Evolutionary conservation across 1,140 invertebrate genomes (phyloP).

Genomic region (Cyrtorhinus lividipennis): DNA sequence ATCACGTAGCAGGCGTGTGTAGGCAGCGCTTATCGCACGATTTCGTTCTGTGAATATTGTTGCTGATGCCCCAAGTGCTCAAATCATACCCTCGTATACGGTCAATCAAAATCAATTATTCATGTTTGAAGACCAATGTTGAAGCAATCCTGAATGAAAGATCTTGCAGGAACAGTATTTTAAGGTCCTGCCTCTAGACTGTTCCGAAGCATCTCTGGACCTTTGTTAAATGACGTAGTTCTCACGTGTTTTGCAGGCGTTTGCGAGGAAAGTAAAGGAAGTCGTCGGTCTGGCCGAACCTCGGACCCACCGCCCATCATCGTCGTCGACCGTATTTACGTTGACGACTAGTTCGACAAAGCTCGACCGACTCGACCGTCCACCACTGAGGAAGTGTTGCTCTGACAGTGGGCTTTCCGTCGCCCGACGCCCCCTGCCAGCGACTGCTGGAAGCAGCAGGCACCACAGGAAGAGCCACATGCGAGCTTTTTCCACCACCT

Average conservation of each 20-base stretch:
- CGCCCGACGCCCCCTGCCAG: not conserved
- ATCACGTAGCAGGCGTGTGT: no score
- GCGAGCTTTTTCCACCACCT: not conserved
- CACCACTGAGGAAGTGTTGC: slow-evolving; percentile 5
- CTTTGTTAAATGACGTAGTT: no score
- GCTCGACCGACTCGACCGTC: not conserved
- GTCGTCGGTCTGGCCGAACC: not conserved
- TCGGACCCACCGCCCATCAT: not conserved
- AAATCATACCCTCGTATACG: no score
- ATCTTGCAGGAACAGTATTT: no score
- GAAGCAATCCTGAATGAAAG: no score
- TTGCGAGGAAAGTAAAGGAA: slow-evolving; percentile 6
- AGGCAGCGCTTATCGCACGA: no score
- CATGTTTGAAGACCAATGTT: no score
- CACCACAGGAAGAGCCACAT: not conserved
- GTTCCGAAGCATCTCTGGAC: no score
- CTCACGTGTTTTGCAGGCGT: not conserved
- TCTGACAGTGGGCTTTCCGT: slow-evolving; percentile 12
- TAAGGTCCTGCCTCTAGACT: no score
- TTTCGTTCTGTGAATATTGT: no score
- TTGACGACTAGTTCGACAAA: not conserved
- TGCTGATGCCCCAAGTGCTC: no score
- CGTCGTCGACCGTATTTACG: slow-evolving; percentile 9
- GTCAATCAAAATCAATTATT: no score
- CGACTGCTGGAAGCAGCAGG: not conserved